These are phyloP conservation scores for Andrena cerasifolii DNA, from an alignment of 1,140 invertebrate genomes.

Conservation along the genomic window DNA sequence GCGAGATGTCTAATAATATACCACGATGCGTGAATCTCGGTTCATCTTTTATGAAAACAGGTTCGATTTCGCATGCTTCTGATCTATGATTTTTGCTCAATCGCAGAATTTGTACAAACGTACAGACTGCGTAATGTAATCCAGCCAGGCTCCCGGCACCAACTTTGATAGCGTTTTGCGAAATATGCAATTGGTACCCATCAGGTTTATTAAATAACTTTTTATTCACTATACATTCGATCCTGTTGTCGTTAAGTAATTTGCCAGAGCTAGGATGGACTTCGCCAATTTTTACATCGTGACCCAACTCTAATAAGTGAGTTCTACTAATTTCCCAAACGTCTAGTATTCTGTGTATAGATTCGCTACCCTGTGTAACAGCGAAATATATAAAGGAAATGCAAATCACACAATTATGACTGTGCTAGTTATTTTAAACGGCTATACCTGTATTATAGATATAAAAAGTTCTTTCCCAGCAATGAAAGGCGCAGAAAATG, in stretches of 20 bases:
- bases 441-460: constrained; percentile 79
- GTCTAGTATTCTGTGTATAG: constrained; percentile 82
- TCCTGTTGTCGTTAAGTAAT: constrained; percentile 74
- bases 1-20: constrained; percentile 85
- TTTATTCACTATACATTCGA: constrained; percentile 81
- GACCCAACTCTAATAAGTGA: constrained; percentile 79
- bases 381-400: not conserved
- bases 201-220: constrained; percentile 79
- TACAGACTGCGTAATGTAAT: constrained; percentile 85
- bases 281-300: constrained; percentile 81
- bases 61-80: constrained; percentile 74
- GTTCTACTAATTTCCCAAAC: constrained; percentile 82
- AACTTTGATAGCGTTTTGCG: constrained; percentile 83
- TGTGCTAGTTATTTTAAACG: not conserved
- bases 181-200: constrained; percentile 82
- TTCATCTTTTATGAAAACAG: constrained; percentile 85
- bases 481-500: constrained; percentile 81
- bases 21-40: constrained; percentile 84
- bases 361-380: constrained; percentile 74
- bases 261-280: constrained; percentile 81
- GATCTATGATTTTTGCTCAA: constrained; percentile 78
- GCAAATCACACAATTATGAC: not conserved
- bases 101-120: constrained; percentile 85
- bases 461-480: constrained; percentile 81
- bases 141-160: constrained; percentile 83